Evolutionary conservation across 2,797 vertebrate genomes (phyloP).

Genomic region (Aeoliscus strigatus): DNA sequence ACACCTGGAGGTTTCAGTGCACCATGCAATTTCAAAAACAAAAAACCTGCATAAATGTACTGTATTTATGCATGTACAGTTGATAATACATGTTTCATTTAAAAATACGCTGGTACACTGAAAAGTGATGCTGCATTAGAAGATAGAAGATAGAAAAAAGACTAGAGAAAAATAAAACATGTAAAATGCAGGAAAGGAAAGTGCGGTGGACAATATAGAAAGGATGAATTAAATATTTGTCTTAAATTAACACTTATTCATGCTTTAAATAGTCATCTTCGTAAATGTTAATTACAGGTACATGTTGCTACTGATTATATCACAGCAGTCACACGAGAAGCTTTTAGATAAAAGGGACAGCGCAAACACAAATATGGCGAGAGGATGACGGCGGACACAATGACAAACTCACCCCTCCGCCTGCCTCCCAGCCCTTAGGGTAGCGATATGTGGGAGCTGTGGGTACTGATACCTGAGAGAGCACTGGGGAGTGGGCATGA

Average conservation of each 20-base stretch:
- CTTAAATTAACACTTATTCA: not conserved
- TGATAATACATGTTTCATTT: too few species aligned
- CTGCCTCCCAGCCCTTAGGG: slow-evolving; percentile 77
- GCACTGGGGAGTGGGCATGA: slow-evolving; percentile 89
- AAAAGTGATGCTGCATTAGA: not conserved
- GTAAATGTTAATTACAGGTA: too few species aligned
- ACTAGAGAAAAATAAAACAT: slow-evolving; percentile 7
- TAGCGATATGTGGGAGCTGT: slow-evolving; percentile 74
- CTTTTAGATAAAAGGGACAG: not conserved
- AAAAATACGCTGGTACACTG: too few species aligned
- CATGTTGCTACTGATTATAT: not conserved
- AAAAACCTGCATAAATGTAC: too few species aligned
- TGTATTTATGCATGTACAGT: too few species aligned
- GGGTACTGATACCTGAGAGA: slow-evolving; percentile 90
- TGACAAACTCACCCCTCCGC: slow-evolving; percentile 70
- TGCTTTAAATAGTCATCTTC: too few species aligned
- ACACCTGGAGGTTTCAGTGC: too few species aligned
- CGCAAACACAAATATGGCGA: slow-evolving; percentile 25
- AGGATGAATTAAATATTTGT: too few species aligned
- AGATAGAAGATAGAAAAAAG: slow-evolving; percentile 1
- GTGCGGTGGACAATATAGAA: not conserved
- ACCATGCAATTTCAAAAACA: too few species aligned
- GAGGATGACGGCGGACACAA: slow-evolving; percentile 40
- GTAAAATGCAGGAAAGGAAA: slow-evolving; percentile 3
- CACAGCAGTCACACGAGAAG: not conserved